phyloP scores from a whole-genome alignment of 2,113 vertebrate species.

The Rhabdornis inornatus region DNA sequence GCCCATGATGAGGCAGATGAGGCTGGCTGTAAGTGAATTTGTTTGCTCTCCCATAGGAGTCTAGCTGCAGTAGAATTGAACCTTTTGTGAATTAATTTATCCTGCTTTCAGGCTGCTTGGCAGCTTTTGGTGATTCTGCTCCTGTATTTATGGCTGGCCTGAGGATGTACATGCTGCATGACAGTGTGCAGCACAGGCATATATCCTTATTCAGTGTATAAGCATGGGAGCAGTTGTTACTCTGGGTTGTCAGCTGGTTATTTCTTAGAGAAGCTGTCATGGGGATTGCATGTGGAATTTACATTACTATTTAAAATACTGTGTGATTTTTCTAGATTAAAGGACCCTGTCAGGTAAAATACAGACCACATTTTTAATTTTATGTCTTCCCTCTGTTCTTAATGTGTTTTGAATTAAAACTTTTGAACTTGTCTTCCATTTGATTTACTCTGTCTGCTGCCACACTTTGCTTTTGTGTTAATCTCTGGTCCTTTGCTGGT shows the following conservation, averaged over 20 bases:
- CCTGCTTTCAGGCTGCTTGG: not conserved
- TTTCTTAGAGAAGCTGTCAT: not conserved
- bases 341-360: not conserved
- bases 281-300: not conserved
- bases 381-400: not conserved
- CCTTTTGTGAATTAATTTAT: not conserved
- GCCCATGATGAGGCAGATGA: not conserved
- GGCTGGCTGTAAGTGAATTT: not conserved
- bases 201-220: not conserved
- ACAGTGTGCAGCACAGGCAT: not conserved
- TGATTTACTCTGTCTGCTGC: not conserved
- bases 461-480: not conserved
- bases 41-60: not conserved
- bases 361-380: not conserved
- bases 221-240: not conserved
- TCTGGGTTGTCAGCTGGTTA: not conserved
- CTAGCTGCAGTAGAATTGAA: not conserved
- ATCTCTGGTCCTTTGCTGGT: not conserved
- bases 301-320: not conserved
- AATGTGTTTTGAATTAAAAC: not conserved
- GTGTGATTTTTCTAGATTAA: not conserved
- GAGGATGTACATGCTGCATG: not conserved
- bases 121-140: not conserved
- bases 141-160: slow-evolving; percentile 39
- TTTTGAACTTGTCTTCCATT: not conserved